These are phyloP conservation scores for Drosophila subpulchrella DNA, from an alignment of 1,140 invertebrate species.

Conservation along the genomic window DNA sequence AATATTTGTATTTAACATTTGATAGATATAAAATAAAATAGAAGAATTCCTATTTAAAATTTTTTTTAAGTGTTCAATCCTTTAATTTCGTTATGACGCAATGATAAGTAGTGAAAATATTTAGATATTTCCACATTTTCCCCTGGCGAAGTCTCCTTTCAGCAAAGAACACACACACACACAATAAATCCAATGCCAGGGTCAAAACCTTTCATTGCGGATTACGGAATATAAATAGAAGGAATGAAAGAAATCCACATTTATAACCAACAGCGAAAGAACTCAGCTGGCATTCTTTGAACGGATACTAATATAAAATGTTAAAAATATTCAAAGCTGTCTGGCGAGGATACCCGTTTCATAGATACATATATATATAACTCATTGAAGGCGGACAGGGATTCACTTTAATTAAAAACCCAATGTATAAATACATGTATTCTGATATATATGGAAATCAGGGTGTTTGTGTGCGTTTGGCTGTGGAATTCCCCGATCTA, in stretches of 20 bases:
- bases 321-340: conserved; percentile 21
- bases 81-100: background rate
- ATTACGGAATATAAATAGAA: conserved; percentile 34
- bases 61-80: background rate
- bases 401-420: conserved; percentile 28
- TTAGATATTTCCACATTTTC: background rate
- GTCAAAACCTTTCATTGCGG: conserved; percentile 13
- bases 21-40: too few relatives aligned
- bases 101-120: conserved; percentile 1
- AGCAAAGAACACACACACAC: conserved; percentile 4
- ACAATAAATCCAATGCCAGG: conserved; percentile 26
- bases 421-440: conserved; percentile 5
- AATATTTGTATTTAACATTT: too few relatives aligned
- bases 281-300: conserved; percentile 10
- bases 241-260: conserved; percentile 2
- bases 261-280: background rate
- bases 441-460: conserved; percentile 3
- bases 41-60: background rate
- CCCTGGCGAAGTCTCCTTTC: background rate
- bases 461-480: background rate
- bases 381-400: conserved; percentile 1
- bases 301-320: conserved; percentile 20
- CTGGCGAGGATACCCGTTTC: background rate
- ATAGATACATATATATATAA: background rate
- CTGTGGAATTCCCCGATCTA: conserved; percentile 40